These are phyloP conservation scores for Apistogramma diplotaenia DNA, from an alignment of 2,113 vertebrate species.

Conservation along the genomic window DNA sequence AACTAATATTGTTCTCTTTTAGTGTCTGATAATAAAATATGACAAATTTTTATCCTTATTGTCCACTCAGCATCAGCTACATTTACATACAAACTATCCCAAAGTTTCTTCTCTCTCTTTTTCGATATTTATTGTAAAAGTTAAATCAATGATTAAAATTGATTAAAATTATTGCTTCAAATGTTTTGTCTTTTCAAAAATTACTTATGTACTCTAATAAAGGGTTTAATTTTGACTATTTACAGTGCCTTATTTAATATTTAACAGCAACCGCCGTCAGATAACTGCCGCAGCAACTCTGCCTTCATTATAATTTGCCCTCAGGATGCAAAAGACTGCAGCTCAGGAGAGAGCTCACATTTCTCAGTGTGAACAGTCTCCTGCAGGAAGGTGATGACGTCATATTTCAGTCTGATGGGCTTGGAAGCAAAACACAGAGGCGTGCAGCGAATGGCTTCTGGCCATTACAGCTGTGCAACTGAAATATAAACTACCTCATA, in stretches of 20 bases:
- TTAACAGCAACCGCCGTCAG: neutral
- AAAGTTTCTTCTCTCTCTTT: too few species aligned
- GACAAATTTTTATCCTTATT: neutral
- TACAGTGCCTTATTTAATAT: neutral
- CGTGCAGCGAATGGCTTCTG: neutral
- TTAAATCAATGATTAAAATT: neutral
- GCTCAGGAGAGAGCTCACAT: neutral
- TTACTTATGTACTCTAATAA: neutral
- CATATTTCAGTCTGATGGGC: neutral
- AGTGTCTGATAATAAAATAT: neutral
- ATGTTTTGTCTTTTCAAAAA: neutral
- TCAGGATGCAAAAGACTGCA: neutral
- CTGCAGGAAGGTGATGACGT: neutral
- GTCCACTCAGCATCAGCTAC: too few species aligned
- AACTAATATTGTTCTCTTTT: neutral
- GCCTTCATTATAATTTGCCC: neutral
- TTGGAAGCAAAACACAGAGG: neutral
- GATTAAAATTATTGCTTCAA: too few species aligned
- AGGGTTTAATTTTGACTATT: neutral
- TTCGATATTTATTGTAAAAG: neutral
- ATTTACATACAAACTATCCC: too few species aligned
- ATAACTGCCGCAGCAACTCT: neutral
- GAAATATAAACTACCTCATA: constrained; percentile 4
- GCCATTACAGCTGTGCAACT: neutral
- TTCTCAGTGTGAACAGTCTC: neutral